A percentile compares a stretch with the other conserved stretches of the same genome.
These are phyloP conservation scores for Odontamblyopus lacepedii DNA, from an alignment of 2,797 vertebrate species.

Conservation along the genomic window DNA sequence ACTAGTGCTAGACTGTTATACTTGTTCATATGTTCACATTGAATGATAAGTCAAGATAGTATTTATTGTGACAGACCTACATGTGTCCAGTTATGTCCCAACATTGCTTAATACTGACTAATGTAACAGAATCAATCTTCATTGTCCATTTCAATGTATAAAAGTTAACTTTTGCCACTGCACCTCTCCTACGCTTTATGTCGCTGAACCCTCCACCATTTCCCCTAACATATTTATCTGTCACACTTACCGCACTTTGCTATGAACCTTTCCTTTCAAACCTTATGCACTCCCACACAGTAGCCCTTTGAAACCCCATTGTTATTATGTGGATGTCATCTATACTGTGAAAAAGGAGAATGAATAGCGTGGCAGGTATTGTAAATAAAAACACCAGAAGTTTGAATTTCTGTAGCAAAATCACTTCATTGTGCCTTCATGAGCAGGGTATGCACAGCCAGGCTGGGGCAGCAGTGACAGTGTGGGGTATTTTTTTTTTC, in stretches of 20 bases:
- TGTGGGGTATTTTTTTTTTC: conserved; percentile 24
- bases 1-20: no score
- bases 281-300: not conserved
- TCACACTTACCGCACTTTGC: conserved; percentile 5
- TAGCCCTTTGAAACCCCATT: conserved; percentile 17
- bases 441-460: conserved; percentile 13
- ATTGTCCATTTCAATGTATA: not conserved
- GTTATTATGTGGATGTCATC: conserved; percentile 27
- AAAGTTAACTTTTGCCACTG: not conserved
- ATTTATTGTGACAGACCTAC: no score
- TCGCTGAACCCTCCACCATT: conserved; percentile 17
- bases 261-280: conserved; percentile 4
- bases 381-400: conserved; percentile 16
- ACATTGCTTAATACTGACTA: no score
- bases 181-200: conserved; percentile 21
- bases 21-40: no score
- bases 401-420: conserved; percentile 21
- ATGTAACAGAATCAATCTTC: no score
- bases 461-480: conserved; percentile 19
- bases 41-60: no score
- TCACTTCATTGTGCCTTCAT: conserved; percentile 29
- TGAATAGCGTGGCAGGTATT: not conserved
- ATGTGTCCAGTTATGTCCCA: no score
- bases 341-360: conserved; percentile 8
- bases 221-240: conserved; percentile 8